Base-by-base conservation (phyloP, 2,888 invertebrate genomes). In the Leistus spinibarbis region DNA sequence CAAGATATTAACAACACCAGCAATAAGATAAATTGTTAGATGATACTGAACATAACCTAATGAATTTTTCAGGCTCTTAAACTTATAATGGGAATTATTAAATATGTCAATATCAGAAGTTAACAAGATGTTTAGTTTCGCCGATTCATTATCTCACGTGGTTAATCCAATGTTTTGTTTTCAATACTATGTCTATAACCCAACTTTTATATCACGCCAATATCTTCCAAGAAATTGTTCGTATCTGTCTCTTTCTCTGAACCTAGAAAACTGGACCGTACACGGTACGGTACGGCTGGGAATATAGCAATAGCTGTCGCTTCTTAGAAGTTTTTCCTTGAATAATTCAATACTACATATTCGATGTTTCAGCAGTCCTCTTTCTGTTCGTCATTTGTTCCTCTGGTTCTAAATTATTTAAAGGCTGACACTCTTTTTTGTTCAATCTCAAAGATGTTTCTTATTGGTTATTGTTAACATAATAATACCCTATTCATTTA, bases 301-400 rank as follows among this genome's bases (percentile, higher is more conserved):
- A 67, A 67, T 67, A 73, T 73, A 73, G 73, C 73, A 73, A 73
- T 73, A 73, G 73, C 67, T 67, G 73, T 73, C 73, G 62, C 60
- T 73, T 67, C 67, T 73, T 73, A 67, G 67, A 73, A 73, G 73
- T 73, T 73, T 72, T 73, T 67, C 54, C 54, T 73, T 73, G 73
- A 73, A 73, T 73, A 66, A 73, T 73, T 73, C 73, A 73, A 67
- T 67, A 67, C 67, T 73, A 73, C 73, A 73, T 73, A 67, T 67
- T 73, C 73, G 67, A 62, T 73, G 73, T 73, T 73, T 73, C 73
- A 67, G 73, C 73, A 67, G 73, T 73, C 57, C 22, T 67, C 62
- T 67, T 57, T 22, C 62, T 20, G 60, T 27, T n/a, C 72, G 64
- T 60, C 66, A 73, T 73, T 64, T 64, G 71, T 60, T 69, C 54